Percentiles rank a stretch among this genome's conserved stretches.
Evolutionary conservation across 2,797 vertebrate species (phyloP).

Genomic region (Varecia variegata): DNA sequence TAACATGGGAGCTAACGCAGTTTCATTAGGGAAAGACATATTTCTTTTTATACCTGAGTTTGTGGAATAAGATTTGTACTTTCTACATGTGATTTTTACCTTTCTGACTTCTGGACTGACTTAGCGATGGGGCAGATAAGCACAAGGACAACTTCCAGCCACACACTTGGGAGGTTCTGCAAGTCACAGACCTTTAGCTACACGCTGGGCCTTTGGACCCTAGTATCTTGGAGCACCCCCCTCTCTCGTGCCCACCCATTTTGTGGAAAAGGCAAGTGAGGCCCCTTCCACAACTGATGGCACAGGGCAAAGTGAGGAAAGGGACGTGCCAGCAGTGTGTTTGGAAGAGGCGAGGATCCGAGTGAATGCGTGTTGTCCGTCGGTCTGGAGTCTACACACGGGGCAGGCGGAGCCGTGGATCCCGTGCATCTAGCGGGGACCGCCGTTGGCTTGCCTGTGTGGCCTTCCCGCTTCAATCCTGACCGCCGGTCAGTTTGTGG

Average conservation of each 20-base stretch:
- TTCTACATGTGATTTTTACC: neutral
- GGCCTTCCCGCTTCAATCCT: slow-evolving; percentile 87
- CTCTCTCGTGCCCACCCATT: neutral
- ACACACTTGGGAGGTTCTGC: neutral
- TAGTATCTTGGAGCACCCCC: neutral
- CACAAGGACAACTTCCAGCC: neutral
- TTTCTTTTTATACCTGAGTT: neutral
- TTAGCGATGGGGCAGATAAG: neutral
- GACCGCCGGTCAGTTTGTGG: slow-evolving; percentile 97
- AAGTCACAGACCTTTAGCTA: neutral
- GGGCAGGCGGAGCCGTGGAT: neutral
- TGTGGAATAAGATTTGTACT: neutral
- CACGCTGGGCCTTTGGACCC: neutral
- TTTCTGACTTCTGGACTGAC: neutral
- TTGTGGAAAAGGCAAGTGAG: neutral
- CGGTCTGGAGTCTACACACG: neutral
- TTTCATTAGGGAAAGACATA: neutral
- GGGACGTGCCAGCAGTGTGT: neutral
- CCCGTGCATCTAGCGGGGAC: neutral
- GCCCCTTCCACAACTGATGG: neutral
- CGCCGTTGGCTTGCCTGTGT: neutral
- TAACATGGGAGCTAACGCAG: neutral
- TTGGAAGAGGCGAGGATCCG: neutral
- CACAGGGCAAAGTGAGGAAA: neutral
- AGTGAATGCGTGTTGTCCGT: neutral